Conservation (phyloP, 2,113 vertebrate genomes). For the Trochalopteron elliotii region DNA sequence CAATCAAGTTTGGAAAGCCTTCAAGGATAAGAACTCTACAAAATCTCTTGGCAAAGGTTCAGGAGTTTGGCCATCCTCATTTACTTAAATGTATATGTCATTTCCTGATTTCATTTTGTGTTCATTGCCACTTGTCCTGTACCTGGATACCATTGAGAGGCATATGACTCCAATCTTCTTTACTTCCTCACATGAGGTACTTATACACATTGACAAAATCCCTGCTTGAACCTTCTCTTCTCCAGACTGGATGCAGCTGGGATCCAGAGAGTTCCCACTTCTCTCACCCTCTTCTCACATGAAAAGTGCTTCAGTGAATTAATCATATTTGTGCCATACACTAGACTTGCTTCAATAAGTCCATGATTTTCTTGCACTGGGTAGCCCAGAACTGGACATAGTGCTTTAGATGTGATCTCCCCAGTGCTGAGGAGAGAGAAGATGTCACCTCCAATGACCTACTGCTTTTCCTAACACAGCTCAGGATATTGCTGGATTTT, state of each 20-base stretch:
- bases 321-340: background rate
- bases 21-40: background rate
- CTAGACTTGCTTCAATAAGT: background rate
- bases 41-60: background rate
- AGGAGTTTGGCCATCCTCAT: background rate
- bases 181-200: background rate
- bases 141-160: background rate
- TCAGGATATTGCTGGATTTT: background rate
- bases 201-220: background rate
- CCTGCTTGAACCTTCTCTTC: background rate
- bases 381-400: background rate
- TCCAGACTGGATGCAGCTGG: background rate
- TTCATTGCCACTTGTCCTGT: background rate
- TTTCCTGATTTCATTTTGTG: background rate
- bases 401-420: background rate
- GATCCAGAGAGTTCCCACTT: background rate
- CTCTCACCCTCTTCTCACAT: background rate
- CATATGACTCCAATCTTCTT: background rate
- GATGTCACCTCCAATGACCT: background rate
- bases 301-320: background rate
- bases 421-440: background rate
- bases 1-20: background rate
- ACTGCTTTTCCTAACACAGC: background rate
- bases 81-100: background rate
- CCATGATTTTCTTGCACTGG: background rate